Base-by-base conservation (phyloP, 1,140 invertebrate species). In the Notospermus geniculatus region DNA sequence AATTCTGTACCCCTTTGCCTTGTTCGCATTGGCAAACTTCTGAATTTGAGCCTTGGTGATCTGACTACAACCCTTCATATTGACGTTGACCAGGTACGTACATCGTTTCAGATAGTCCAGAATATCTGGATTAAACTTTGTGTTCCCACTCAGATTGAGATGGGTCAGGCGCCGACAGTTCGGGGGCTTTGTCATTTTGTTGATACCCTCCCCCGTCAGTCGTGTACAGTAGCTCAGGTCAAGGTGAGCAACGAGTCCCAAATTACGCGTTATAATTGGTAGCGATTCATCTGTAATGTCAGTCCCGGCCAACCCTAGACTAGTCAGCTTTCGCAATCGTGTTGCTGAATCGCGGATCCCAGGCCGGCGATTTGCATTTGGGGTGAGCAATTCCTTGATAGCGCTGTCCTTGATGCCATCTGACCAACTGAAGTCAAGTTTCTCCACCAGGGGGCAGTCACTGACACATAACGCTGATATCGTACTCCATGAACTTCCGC, bases 261-360 rank as follows among this genome's bases (percentile, higher is more conserved):
- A 71, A 70, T 92, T 88, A 78, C 92, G 88, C 0, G 87, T 86
- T 2, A 93, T 86, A 58, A 91, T 87, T 17, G 90, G 85, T 68
- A 96, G 84, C 0, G 92, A 88, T 19, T 92, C 87, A 59, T 97
- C 93, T 0, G 91, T 91, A 41, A 97, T 88, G 66, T 95, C 91
- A 2, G 91, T 93, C 28, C 93, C 93, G 36, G 90, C 88, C 1
- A 96, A 79, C 39, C 86, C 86, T 17, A 97, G 81, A 52, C 85
- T 86, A 57, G 87, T 87, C 15, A 96, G 81, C 63, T 90, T 87
- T 7, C 89, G 85, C 1, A 97, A 84, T 0, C 93, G 85, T 1
- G 90, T 91, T 54, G 90, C 87, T 17, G 89, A 90, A 60, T 92
- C 90, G 7, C 90, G 87, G 27, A 91, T 81, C 13, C 92, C 92